Base-by-base conservation (phyloP, 2,888 invertebrate species). In the Phania funesta region DNA sequence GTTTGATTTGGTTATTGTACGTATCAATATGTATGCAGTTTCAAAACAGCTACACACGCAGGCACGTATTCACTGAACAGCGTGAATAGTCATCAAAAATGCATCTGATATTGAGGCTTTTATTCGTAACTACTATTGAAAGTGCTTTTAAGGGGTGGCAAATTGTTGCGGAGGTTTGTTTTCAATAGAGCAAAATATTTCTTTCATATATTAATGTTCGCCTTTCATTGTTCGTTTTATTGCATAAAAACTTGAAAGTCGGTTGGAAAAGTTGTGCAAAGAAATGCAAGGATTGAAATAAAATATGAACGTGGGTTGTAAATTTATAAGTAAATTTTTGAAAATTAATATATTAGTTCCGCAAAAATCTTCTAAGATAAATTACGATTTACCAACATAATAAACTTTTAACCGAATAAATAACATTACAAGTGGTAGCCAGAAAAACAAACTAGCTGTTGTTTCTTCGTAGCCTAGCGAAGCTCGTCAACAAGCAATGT, bases 101-200 rank as follows among this genome's bases (percentile, higher is more conserved):
- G 11, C 48, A 60, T 52, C 29, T 29, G 50, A 62, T 52, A 50
- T 32, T 52, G 73, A 62, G 62, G 29, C 29, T 52, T 62, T 60
- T 60, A 16, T 20, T 26, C 3, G 2, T 26, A 50, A 60, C 41
- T 29, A 52, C 73, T 62, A 50, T 71, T 41, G 41, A 29, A 62
- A 41, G 62, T 44, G 16, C 4, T 32, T 44, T 62, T 32, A 18
- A 32, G 3, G 24, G 35, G 48, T 18, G 35, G 35, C 6, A 38
- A 24, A 6, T 35, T 46, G 6, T 58, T 32, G 2, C 6, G 18
- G 3, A 46, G 7, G 20, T 20, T 60, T 4, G 44, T n/a, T 62
- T 22, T 32, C 22, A 48, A n/a, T 16, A 5, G 5, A 11, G 35
- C 9, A 24, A 48, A 6, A 65, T 35, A 38, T 67, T 52, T 38